Base-by-base conservation (phyloP, 2,113 vertebrate genomes). In the Petrocephalus microphthalmus region DNA sequence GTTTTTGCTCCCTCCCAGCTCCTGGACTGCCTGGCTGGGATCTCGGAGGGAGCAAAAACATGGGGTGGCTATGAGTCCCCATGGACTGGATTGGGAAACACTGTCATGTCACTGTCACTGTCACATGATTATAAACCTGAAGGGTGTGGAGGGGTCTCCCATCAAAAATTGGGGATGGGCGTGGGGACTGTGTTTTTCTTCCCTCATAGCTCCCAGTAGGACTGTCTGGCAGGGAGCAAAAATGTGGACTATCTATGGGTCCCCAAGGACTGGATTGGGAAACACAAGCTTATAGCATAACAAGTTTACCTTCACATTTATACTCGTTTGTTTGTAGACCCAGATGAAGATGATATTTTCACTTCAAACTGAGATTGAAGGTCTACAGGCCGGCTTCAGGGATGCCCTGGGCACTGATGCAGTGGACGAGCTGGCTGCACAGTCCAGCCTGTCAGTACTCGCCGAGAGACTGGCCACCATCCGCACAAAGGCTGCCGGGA, bases 401-500 rank as follows among this genome's bases (percentile, higher is more conserved):
- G 95, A 96, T 84, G 93, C 93, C 0, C 91, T 94, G 17, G 97
- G 98, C 60, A 93, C 94, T 0, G 98, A 99, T 89, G 91, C 96
- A 0, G 96, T 94, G 0, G 97, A 98, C 87, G 97, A 97, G 90
- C 93, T 98, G 92, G 97, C 97, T 17, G 90, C 98, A 53, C 97
- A 97, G 92, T 99, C 98, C 49, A 99, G 97, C 0, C 97, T 99
- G 45, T 98, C 96, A 0, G 98, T 99, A 57, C 92, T 99, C 88
- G 98, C 96, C 0, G 98, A 99, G 90, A 93, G 98, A 13, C 98
- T 99, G 97, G 97, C 98, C 90, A 99, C 98, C 51, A 99, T 99
- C 93, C 95, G 94, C 90, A 98, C 98, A 97, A 98, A 98, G 90
- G 98, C 98, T 0, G 97, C 97, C 0, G 98, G 98, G 83, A 98